Percentiles rank a stretch among this genome's conserved stretches.
These are phyloP conservation scores for Monopis laevigella DNA, from an alignment of 2,888 invertebrate genomes.

Conservation along the genomic window DNA sequence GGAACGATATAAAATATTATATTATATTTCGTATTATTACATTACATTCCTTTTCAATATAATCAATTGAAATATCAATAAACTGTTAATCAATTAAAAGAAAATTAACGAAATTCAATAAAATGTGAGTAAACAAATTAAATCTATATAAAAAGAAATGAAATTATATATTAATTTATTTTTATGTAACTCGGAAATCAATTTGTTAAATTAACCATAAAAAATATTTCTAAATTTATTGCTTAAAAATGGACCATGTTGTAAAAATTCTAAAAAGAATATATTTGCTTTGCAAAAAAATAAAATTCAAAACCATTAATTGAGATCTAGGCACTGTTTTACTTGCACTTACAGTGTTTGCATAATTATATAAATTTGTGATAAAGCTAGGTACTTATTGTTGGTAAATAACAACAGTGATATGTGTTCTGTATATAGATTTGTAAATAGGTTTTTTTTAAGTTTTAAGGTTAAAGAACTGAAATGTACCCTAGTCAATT, in stretches of 20 bases:
- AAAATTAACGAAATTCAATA: too few species aligned
- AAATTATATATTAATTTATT: too few species aligned
- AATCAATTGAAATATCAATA: conserved; percentile 15
- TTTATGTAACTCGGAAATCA: too few species aligned
- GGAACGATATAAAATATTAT: neutral
- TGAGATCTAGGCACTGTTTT: neutral
- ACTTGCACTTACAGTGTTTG: neutral
- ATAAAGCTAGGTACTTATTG: conserved; percentile 56
- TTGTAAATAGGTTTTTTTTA: conserved; percentile 26
- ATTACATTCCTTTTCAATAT: neutral
- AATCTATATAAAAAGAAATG: too few species aligned
- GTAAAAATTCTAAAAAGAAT: too few species aligned
- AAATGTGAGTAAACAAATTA: too few species aligned
- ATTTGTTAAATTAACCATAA: too few species aligned
- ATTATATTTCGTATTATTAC: neutral
- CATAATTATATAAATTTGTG: conserved; percentile 30
- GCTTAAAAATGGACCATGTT: too few species aligned
- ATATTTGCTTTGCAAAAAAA: too few species aligned
- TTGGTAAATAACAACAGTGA: conserved; percentile 31
- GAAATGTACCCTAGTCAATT: conserved; percentile 66
- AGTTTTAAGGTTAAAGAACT: conserved; percentile 53
- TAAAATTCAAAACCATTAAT: too few species aligned
- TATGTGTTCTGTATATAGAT: conserved; percentile 23
- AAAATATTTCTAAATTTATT: too few species aligned
- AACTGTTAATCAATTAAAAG: too few species aligned